These are phyloP conservation scores for Eremophila alpestris DNA, from an alignment of 2,797 vertebrate species.

Conservation along the genomic window DNA sequence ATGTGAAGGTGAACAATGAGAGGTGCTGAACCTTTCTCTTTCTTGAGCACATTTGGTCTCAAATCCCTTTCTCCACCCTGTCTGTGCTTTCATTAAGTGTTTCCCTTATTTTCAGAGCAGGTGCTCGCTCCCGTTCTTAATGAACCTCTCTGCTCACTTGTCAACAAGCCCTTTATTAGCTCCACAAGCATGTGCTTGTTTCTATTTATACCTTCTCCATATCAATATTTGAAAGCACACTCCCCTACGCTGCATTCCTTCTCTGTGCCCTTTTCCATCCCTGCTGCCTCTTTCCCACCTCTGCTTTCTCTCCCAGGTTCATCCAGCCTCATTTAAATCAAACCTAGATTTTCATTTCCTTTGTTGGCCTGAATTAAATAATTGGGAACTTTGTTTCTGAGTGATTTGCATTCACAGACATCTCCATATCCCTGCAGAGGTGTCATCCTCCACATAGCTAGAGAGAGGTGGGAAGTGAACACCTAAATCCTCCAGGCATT, in stretches of 20 bases:
- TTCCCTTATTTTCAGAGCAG: conserved; percentile 26
- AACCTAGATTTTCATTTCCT: neutral
- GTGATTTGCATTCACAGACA: neutral
- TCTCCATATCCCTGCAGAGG: neutral
- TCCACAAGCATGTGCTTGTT: neutral
- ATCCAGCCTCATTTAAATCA: neutral
- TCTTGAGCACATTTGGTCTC: neutral
- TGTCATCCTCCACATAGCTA: neutral
- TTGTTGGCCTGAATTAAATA: neutral
- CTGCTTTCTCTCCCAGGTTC: neutral
- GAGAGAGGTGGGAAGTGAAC: neutral
- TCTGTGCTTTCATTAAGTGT: neutral
- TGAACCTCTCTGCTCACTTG: conserved; percentile 26
- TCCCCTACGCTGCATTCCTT: neutral
- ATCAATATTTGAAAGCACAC: conserved; percentile 57
- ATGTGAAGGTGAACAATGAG: fast-evolving
- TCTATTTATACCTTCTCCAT: conserved; percentile 53
- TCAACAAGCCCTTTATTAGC: conserved; percentile 59
- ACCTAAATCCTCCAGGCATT: neutral
- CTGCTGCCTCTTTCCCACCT: neutral
- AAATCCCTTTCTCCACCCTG: neutral
- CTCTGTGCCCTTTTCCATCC: neutral
- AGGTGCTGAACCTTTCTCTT: neutral
- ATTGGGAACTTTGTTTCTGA: neutral
- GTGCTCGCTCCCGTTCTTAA: neutral